A percentile compares a stretch with the other conserved stretches of the same genome.
Conservation (phyloP, 1,140 invertebrate species). For the Panagrolaimus sp. region DNA sequence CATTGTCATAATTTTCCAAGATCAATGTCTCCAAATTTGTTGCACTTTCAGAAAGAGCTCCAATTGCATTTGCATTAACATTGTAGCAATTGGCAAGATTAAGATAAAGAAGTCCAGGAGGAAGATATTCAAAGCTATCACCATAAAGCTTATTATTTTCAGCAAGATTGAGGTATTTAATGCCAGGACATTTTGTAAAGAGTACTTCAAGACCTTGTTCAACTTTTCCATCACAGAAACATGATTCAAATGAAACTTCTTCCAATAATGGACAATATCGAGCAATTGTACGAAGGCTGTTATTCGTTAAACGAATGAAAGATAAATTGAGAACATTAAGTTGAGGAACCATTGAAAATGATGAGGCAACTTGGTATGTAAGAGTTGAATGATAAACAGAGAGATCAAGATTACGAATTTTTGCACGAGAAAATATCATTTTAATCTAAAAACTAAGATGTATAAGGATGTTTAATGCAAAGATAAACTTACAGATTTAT, state of each 20-base stretch:
- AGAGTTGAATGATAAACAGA: neutral
- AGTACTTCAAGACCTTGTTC: neutral
- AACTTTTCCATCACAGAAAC: neutral
- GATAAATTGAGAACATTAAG: neutral
- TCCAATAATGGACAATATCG: neutral
- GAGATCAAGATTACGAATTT: neutral
- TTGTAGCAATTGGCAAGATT: slow-evolving; percentile 4
- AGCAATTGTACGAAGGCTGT: neutral
- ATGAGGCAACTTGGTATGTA: neutral
- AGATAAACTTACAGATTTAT: neutral
- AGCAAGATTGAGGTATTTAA: neutral
- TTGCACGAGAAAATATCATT: neutral
- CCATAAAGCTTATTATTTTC: neutral
- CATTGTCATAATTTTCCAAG: neutral
- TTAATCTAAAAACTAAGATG: neutral
- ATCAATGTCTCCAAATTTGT: neutral
- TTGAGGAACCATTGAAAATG: neutral
- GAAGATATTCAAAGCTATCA: neutral
- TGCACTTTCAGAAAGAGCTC: neutral
- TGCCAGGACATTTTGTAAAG: too few species aligned
- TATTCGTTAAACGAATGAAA: neutral
- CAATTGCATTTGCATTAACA: neutral
- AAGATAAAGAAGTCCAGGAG: neutral
- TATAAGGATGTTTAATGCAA: neutral
- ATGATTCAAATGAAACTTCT: neutral